Percentiles rank a stretch among this genome's conserved stretches.
Conservation (phyloP, 2,797 vertebrate species). For the Bryconaethiops microstoma region DNA sequence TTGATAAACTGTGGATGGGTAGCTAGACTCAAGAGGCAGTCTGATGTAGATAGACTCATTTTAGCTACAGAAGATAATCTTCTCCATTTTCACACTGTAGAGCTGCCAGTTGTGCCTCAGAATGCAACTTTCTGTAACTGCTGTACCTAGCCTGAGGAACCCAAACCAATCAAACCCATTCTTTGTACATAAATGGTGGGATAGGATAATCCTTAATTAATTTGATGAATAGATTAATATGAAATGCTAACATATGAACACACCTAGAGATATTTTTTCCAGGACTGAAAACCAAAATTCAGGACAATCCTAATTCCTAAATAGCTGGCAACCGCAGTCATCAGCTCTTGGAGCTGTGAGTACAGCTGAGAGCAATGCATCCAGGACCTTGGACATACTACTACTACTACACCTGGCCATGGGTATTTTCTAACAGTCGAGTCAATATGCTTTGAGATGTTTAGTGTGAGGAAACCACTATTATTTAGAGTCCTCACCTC, state of each 20-base stretch:
- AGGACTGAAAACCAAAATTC: background rate
- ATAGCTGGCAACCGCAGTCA: background rate
- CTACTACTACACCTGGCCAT: no score
- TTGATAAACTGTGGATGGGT: background rate
- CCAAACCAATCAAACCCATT: background rate
- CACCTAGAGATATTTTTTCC: background rate
- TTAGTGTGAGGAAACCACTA: background rate
- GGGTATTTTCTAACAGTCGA: no score
- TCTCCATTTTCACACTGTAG: no score
- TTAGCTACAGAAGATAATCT: no score
- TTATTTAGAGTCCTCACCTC: conserved; percentile 76
- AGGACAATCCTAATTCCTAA: background rate
- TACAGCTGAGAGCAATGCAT: no score
- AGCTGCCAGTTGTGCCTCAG: no score
- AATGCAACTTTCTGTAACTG: no score
- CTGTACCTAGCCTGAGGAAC: no score
- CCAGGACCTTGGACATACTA: no score
- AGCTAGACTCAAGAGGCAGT: background rate
- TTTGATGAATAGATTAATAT: no score
- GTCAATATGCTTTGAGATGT: background rate
- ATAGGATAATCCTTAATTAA: background rate
- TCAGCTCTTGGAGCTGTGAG: no score
- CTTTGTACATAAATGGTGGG: background rate
- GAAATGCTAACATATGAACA: background rate
- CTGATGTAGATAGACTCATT: background rate